Evolutionary conservation across 2,888 invertebrate genomes (phyloP).

Genomic region (Bellardia pandia): DNA sequence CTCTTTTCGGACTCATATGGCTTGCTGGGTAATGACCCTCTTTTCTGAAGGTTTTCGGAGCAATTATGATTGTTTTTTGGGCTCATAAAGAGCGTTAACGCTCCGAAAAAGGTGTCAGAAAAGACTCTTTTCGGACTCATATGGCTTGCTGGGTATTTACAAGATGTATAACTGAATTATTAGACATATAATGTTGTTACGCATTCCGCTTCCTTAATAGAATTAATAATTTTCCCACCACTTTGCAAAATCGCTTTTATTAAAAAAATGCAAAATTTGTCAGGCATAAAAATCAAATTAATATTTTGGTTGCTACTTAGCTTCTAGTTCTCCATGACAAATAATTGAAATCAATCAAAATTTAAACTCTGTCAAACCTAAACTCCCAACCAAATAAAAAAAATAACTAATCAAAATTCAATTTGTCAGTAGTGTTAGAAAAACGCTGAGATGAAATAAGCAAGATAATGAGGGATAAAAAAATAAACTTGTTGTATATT

Average conservation of each 20-base stretch:
- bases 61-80: too few relatives aligned
- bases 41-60: too few relatives aligned
- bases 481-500: slow-evolving; percentile 50
- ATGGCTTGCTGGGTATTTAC: too few relatives aligned
- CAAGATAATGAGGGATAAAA: slow-evolving; percentile 53
- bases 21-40: too few relatives aligned
- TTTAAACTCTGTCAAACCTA: slow-evolving; percentile 39
- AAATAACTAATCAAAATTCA: slow-evolving; percentile 80
- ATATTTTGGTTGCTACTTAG: slow-evolving; percentile 12
- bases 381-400: slow-evolving; percentile 19
- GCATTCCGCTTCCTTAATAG: slow-evolving; percentile 1
- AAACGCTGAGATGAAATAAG: slow-evolving; percentile 40
- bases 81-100: too few relatives aligned
- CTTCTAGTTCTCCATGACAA: slow-evolving; percentile 75
- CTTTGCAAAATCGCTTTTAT: not conserved
- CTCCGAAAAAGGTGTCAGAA: too few relatives aligned
- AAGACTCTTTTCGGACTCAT: too few relatives aligned
- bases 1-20: too few relatives aligned
- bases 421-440: slow-evolving; percentile 74
- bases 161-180: too few relatives aligned
- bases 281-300: slow-evolving; percentile 44
- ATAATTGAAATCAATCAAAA: slow-evolving; percentile 80
- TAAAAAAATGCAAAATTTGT: slow-evolving; percentile 7
- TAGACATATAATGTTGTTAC: too few relatives aligned
- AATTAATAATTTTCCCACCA: slow-evolving; percentile 31